These are phyloP conservation scores for Drosophila neonasuta DNA, from an alignment of 2,888 invertebrate genomes.

Conservation along the genomic window DNA sequence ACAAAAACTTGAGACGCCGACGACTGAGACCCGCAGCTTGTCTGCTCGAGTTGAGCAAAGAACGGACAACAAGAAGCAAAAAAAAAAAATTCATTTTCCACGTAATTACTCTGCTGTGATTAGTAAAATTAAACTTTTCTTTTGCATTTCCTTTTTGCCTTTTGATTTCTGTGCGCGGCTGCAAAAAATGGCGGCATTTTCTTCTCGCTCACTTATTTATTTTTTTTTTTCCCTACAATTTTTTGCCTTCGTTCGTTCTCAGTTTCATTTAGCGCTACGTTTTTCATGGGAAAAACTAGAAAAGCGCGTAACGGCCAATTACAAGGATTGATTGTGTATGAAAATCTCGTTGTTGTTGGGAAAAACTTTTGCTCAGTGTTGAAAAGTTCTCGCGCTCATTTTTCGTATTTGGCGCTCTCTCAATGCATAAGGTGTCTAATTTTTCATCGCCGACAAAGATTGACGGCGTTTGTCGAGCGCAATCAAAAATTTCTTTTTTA, in stretches of 20 bases:
- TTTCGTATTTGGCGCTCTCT: constrained; percentile 34
- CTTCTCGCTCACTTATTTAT: constrained; percentile 19
- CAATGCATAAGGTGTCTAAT: constrained; percentile 79
- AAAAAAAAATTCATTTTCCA: constrained; percentile 81
- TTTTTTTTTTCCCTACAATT: background rate
- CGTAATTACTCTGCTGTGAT: constrained; percentile 82
- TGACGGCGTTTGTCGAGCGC: constrained; percentile 70
- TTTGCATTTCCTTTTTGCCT: constrained; percentile 65
- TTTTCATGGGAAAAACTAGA: constrained; percentile 79
- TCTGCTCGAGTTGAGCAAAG: constrained; percentile 23
- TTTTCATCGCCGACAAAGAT: constrained; percentile 76
- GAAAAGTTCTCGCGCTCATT: constrained; percentile 55
- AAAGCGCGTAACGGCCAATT: constrained; percentile 79
- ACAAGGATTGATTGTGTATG: constrained; percentile 82
- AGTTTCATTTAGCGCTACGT: constrained; percentile 80
- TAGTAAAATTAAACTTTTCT: constrained; percentile 82
- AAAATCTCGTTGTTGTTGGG: constrained; percentile 67
- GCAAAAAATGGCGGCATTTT: constrained; percentile 66
- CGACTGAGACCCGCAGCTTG: constrained; percentile 13
- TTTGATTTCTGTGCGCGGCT: constrained; percentile 64
- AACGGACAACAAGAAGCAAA: constrained; percentile 15
- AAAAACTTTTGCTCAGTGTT: constrained; percentile 62
- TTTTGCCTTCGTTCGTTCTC: constrained; percentile 32
- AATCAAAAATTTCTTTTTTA: constrained; percentile 70
- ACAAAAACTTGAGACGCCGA: background rate